Evolutionary conservation across 2,888 invertebrate genomes (phyloP), one percentile per base, ranked within the genome.

Genomic region (Rhagonycha lutea): DNA sequence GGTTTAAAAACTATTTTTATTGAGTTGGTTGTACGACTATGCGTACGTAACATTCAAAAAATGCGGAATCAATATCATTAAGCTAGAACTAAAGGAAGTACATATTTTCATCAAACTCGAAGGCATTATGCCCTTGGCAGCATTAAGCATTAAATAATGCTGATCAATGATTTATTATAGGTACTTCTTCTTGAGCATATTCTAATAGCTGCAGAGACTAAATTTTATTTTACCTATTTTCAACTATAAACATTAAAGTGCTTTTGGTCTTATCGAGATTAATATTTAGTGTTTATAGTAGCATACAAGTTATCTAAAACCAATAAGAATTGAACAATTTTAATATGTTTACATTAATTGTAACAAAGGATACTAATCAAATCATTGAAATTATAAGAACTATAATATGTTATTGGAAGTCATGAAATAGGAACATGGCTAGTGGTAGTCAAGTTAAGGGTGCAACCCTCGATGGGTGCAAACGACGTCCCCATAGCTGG

Each of bases 401-500:
- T 69, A 14, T 60, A 61, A 63, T 47, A 2, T 26, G 10, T 8
- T 8, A 60, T 47, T 47, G n/a, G 2, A n/a, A 65, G 63, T n/a
- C n/a, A 70, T 74, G 74, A 70, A 26, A 62, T 61, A 24, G 32
- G 24, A 12, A n/a, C 47, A 78, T 78, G 78, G 78, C 78, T 76
- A 82, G 81, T 75, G 77, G 79, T 67, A 79, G 79, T 73, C 76
- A 79, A 63, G 75, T 71, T 47, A 78, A 79, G 78, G 82, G 80
- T 74, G 83, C 81, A 76, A 81, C 76, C 79, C 81, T 68, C 79
- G 70, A 80, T 80, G 83, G 83, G 74, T 81, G 82, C 60, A 84
- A 83, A 74, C 82, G 84, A 68, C 84, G 87, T 73, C 87, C 87
- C 47, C 87, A 87, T 82, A 87, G 87, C 82, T 87, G 87, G 87